Conservation (phyloP, 2,888 invertebrate species). For the Dolichomitus sp. region DNA sequence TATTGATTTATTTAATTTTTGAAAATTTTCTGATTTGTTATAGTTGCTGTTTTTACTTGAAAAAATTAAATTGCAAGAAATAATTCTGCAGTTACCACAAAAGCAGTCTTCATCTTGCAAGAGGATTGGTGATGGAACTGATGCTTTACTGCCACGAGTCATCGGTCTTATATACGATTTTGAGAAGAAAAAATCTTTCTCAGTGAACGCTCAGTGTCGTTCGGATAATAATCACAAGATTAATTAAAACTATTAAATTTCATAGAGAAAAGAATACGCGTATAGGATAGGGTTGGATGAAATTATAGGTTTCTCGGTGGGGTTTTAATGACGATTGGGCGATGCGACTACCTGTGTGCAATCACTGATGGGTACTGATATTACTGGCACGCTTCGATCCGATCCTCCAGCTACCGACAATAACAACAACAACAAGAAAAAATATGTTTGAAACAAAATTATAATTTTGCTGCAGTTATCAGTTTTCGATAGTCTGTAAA, state of each 20-base stretch:
- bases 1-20: no score
- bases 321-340: slow-evolving; percentile 78
- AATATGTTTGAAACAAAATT: no score
- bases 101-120: slow-evolving; percentile 79
- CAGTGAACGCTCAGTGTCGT: slow-evolving; percentile 68
- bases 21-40: neutral
- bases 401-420: slow-evolving; percentile 65
- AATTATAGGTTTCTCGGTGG: slow-evolving; percentile 78
- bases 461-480: no score
- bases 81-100: slow-evolving; percentile 71
- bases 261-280: slow-evolving; percentile 68
- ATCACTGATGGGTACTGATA: slow-evolving; percentile 69
- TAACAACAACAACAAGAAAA: slow-evolving; percentile 45
- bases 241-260: slow-evolving; percentile 80
- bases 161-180: slow-evolving; percentile 75
- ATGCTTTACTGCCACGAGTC: slow-evolving; percentile 59
- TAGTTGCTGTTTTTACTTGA: neutral
- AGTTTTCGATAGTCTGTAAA: no score
- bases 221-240: slow-evolving; percentile 73
- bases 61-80: neutral
- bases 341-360: slow-evolving; percentile 69
- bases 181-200: slow-evolving; percentile 33
- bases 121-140: slow-evolving; percentile 72
- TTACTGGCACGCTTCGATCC: slow-evolving; percentile 57
- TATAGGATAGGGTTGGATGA: slow-evolving; percentile 66